Evolutionary conservation across 2,113 vertebrate genomes (phyloP), one percentile per base, ranked within the genome.

Genomic region (Gallinago media): DNA sequence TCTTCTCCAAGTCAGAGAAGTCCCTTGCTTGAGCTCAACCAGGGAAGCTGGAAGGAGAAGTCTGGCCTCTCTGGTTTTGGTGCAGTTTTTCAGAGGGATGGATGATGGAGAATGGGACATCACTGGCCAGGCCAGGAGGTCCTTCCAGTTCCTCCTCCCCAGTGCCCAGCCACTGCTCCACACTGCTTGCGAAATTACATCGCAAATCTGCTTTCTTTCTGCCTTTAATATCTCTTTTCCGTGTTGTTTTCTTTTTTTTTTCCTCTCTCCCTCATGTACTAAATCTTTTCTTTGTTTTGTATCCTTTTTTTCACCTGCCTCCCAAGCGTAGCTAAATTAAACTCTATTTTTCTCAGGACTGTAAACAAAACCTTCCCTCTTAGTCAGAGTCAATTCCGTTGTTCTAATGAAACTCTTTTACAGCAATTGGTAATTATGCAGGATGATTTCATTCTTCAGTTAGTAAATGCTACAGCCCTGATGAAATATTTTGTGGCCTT

Each of bases 111-210:
- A 56, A 54, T 55, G 34, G 22, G 26, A 21, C 18, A 29, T 10
- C 1, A 0, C 52, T 47, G 54, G 56, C 40, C 47, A 27, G n/a
- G 46, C 52, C 70, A n/a, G 66, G 40, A 55, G 40, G 34, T 62
- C 23, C 17, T 54, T 47, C 38, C 54, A 14, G 20, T 3, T 20
- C n/a, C 36, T 58, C 47, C n/a, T 50, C 17, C 54, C 32, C 67
- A 11, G 26, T 15, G 34, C 31, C 52, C 47, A 38, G 36, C 16
- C 29, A 9, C 44, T 67, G 75, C 26, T 56, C 42, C 66, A 68
- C 10, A 2, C 50, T 44, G 44, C 65, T n/a, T 50, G 16, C 2
- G 1, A 55, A 77, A 32, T 29, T 55, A 56, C 1, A 0, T 14
- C 29, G 22, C 67, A 31, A 4, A 55, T 55, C 27, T 56, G 32